phyloP scores from a whole-genome alignment of 2,797 vertebrate genomes.

The Coranthus polyacanthus region DNA sequence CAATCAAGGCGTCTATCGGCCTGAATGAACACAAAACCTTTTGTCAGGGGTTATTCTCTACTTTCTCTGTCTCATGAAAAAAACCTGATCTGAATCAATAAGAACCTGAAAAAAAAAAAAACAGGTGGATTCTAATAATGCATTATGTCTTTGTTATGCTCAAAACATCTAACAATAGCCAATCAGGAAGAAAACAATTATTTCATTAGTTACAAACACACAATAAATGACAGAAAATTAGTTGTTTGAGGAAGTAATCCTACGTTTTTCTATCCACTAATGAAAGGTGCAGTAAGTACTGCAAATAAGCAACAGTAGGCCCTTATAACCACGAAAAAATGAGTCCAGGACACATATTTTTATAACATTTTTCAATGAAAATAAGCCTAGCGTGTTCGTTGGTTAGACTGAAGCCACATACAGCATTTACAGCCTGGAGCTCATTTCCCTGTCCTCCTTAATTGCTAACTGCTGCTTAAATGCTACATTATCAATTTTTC shows the following conservation, averaged over 20 bases:
- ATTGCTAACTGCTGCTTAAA: slow-evolving; percentile 67
- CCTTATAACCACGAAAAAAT: too few species aligned
- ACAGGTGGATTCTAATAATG: slow-evolving; percentile 27
- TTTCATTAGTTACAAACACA: slow-evolving; percentile 53
- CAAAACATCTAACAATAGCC: slow-evolving; percentile 40
- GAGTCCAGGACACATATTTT: too few species aligned
- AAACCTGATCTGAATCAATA: too few species aligned
- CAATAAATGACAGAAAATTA: slow-evolving; percentile 7
- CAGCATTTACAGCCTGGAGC: slow-evolving; percentile 41
- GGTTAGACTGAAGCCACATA: slow-evolving; percentile 33
- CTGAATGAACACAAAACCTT: too few species aligned
- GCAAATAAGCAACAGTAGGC: too few species aligned
- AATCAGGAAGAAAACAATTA: slow-evolving; percentile 50
- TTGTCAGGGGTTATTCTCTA: too few species aligned
- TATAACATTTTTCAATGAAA: slow-evolving; percentile 10
- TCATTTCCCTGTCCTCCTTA: slow-evolving; percentile 60
- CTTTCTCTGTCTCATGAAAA: too few species aligned
- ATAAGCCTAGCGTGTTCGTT: background rate
- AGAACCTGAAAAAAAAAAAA: slow-evolving; percentile 14
- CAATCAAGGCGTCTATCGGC: too few species aligned
- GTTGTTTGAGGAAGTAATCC: background rate
- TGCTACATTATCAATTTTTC: slow-evolving; percentile 61
- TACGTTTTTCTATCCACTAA: too few species aligned
- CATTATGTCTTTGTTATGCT: slow-evolving; percentile 44
- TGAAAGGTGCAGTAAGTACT: too few species aligned